These are phyloP conservation scores for Geococcyx californianus DNA, from an alignment of 2,113 vertebrate species.

Conservation along the genomic window DNA sequence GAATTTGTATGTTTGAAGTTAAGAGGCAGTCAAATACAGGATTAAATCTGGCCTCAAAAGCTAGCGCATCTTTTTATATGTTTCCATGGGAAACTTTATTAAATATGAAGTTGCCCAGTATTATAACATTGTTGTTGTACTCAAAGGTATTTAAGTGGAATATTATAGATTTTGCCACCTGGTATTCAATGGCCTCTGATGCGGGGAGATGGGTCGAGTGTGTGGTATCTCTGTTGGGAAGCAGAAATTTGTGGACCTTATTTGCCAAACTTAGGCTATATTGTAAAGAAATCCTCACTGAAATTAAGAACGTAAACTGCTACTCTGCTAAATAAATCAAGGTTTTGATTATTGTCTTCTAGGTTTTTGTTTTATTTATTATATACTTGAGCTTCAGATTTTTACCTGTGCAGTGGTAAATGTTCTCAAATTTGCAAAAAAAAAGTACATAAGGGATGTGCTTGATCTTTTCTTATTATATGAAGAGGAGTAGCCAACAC, in stretches of 20 bases:
- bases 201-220: background rate
- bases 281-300: background rate
- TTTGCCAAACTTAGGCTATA: background rate
- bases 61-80: background rate
- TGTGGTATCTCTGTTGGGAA: background rate
- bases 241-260: background rate
- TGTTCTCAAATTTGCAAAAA: background rate
- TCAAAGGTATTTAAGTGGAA: background rate
- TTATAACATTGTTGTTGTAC: background rate
- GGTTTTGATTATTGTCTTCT: background rate
- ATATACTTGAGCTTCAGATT: background rate
- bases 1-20: background rate
- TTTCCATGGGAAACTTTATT: background rate
- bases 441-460: background rate
- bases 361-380: background rate
- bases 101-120: background rate
- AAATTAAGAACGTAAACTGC: background rate
- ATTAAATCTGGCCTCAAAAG: background rate
- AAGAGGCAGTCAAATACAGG: background rate
- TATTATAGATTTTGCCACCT: background rate
- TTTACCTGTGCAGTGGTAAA: background rate
- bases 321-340: background rate
- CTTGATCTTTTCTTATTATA: no score
- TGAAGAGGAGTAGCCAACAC: no score
- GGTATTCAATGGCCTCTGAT: background rate